These are phyloP conservation scores for Acronicta psi DNA, from an alignment of 2,888 invertebrate species.

Conservation along the genomic window DNA sequence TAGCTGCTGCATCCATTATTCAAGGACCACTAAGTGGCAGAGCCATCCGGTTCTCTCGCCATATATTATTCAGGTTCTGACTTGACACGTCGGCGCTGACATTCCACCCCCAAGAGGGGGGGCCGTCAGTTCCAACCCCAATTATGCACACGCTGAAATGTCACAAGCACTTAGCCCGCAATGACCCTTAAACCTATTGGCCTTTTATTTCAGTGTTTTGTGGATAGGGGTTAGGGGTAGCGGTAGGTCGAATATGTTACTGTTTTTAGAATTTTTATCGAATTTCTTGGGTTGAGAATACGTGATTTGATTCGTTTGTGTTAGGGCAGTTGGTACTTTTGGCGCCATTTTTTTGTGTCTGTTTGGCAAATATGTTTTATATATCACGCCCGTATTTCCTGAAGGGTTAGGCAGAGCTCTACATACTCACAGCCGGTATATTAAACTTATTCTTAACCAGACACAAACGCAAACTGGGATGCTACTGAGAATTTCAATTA, in stretches of 20 bases:
- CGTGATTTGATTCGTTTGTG: constrained; percentile 24
- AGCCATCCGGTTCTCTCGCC: constrained; percentile 81
- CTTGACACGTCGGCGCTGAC: constrained; percentile 87
- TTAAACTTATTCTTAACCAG: too few relatives aligned
- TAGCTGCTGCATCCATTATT: constrained; percentile 81
- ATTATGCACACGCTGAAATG: constrained; percentile 87
- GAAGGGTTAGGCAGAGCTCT: too few relatives aligned
- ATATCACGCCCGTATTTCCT: too few relatives aligned
- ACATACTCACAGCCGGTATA: too few relatives aligned
- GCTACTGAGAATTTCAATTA: too few relatives aligned
- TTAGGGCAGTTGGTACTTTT: too few relatives aligned
- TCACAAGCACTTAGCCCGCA: constrained; percentile 79
- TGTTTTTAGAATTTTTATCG: constrained; percentile 45
- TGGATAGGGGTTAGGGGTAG: constrained; percentile 73
- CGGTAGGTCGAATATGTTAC: constrained; percentile 53
- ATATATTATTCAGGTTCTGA: constrained; percentile 85
- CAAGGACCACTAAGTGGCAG: constrained; percentile 83
- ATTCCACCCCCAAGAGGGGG: constrained; percentile 55
- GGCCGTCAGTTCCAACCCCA: constrained; percentile 82
- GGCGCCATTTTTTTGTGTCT: too few relatives aligned
- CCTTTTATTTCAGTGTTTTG: constrained; percentile 81
- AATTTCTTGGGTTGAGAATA: constrained; percentile 40
- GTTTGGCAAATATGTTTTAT: too few relatives aligned
- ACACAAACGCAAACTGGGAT: too few relatives aligned
- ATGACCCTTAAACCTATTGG: constrained; percentile 88